Evolutionary conservation across 2,113 vertebrate species (phyloP).

Genomic region (Anguilla japonica): DNA sequence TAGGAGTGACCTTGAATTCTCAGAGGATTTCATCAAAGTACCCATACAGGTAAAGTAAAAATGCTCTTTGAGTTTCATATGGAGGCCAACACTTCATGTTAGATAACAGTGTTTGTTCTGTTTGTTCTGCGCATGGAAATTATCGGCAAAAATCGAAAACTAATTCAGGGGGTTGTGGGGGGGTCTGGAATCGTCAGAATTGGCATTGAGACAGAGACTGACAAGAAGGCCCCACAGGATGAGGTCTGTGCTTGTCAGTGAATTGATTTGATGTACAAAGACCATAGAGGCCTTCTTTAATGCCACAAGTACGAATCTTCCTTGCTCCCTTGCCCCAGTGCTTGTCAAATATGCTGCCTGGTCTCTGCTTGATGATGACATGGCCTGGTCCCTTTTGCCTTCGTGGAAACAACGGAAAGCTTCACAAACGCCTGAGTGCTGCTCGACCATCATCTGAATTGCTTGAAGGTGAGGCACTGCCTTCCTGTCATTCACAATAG

Average conservation of each 20-base stretch:
- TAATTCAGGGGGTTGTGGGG: slow-evolving; percentile 98
- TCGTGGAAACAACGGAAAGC: slow-evolving; percentile 97
- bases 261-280: neutral
- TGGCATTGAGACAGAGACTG: slow-evolving; percentile 94
- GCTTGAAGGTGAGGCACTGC: slow-evolving; percentile 87
- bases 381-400: slow-evolving; percentile 97
- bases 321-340: neutral
- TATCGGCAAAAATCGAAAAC: slow-evolving; percentile 97
- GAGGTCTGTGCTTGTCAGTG: slow-evolving; percentile 75
- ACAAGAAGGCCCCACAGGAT: slow-evolving; percentile 87
- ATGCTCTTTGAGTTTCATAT: neutral
- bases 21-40: slow-evolving; percentile 95
- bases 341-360: neutral
- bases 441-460: slow-evolving; percentile 97
- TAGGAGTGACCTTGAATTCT: slow-evolving; percentile 93
- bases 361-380: slow-evolving; percentile 48
- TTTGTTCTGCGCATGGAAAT: slow-evolving; percentile 80
- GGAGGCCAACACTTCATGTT: neutral
- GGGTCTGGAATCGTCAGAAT: slow-evolving; percentile 97
- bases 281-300: neutral
- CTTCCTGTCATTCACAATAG: neutral
- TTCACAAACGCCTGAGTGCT: slow-evolving; percentile 94
- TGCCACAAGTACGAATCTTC: neutral
- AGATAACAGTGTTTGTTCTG: neutral
- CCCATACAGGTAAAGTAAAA: slow-evolving; percentile 84